A percentile compares a stretch with the other conserved stretches of the same genome.
These are phyloP conservation scores for Tenthredo amoena DNA, from an alignment of 2,888 invertebrate species.

Conservation along the genomic window DNA sequence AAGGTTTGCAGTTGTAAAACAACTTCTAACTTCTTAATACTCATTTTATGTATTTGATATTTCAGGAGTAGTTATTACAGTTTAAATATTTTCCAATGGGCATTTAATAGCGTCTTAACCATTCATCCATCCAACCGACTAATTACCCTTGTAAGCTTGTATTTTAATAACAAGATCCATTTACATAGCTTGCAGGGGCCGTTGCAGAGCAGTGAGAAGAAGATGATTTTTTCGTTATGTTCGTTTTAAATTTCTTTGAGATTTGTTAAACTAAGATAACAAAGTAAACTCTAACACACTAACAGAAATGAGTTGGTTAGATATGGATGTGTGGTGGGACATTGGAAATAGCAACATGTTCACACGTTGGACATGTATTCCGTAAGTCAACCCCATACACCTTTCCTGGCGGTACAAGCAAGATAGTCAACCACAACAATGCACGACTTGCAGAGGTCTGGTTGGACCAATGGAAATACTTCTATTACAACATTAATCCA, in stretches of 20 bases:
- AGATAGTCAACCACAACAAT: constrained; percentile 99
- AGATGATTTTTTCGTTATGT: constrained; percentile 48
- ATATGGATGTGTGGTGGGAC: constrained; percentile 99
- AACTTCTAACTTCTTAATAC: constrained; percentile 3
- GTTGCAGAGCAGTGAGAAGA: constrained; percentile 60
- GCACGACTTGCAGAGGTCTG: constrained; percentile 99
- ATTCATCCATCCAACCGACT: constrained; percentile 78
- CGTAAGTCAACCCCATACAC: constrained; percentile 98
- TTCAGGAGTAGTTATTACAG: constrained; percentile 32
- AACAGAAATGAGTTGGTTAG: constrained; percentile 81
- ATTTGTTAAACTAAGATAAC: constrained; percentile 53
- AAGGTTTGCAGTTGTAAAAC: not conserved
- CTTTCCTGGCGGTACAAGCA: constrained; percentile 98
- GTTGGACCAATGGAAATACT: constrained; percentile 99
- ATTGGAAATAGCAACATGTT: constrained; percentile 96
- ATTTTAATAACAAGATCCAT: constrained; percentile 51
- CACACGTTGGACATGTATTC: constrained; percentile 97
- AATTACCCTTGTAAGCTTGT: constrained; percentile 62
- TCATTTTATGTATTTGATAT: constrained; percentile 38
- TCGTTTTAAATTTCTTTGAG: constrained; percentile 53
- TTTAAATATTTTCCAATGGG: constrained; percentile 5
- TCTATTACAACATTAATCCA: constrained; percentile 99
- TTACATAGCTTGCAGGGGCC: constrained; percentile 65
- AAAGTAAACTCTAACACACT: constrained; percentile 70
- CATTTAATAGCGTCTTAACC: constrained; percentile 67